These are phyloP conservation scores for Megathymus violae DNA, from an alignment of 1,140 invertebrate species.

Conservation along the genomic window DNA sequence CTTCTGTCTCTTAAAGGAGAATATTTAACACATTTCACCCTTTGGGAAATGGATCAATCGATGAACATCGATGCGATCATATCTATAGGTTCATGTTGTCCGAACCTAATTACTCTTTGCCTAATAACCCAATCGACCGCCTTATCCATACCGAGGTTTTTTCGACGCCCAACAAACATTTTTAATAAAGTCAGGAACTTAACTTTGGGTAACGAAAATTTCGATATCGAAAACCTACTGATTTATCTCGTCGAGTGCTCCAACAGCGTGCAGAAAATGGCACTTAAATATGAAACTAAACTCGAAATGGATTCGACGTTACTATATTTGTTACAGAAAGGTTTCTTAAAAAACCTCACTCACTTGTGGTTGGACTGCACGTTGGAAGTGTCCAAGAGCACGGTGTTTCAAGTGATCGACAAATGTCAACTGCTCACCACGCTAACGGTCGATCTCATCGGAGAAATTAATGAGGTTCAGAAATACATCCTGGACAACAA, in stretches of 20 bases:
- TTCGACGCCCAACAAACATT: conserved; percentile 58
- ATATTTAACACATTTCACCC: conserved; percentile 75
- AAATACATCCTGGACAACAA: conserved; percentile 75
- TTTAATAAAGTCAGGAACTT: conserved; percentile 66
- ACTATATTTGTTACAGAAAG: conserved; percentile 61
- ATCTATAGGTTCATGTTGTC: conserved; percentile 68
- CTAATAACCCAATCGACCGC: conserved; percentile 74
- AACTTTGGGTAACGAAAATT: conserved; percentile 74
- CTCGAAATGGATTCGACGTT: conserved; percentile 65
- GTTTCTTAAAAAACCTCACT: conserved; percentile 64
- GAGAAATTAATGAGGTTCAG: conserved; percentile 61
- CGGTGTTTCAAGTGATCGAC: conserved; percentile 69
- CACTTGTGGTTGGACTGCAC: conserved; percentile 79
- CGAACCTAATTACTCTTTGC: conserved; percentile 64
- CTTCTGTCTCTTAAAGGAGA: conserved; percentile 68
- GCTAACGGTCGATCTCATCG: conserved; percentile 67
- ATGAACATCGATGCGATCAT: conserved; percentile 69
- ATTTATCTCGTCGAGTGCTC: conserved; percentile 72
- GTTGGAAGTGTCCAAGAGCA: conserved; percentile 68
- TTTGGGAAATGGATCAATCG: conserved; percentile 76
- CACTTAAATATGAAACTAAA: conserved; percentile 75
- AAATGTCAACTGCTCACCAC: conserved; percentile 63
- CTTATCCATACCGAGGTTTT: conserved; percentile 66
- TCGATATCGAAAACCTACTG: conserved; percentile 67
- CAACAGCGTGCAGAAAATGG: conserved; percentile 62